phyloP scores from a whole-genome alignment of 1,140 invertebrate species.

The Acyrthosiphon pisum region DNA sequence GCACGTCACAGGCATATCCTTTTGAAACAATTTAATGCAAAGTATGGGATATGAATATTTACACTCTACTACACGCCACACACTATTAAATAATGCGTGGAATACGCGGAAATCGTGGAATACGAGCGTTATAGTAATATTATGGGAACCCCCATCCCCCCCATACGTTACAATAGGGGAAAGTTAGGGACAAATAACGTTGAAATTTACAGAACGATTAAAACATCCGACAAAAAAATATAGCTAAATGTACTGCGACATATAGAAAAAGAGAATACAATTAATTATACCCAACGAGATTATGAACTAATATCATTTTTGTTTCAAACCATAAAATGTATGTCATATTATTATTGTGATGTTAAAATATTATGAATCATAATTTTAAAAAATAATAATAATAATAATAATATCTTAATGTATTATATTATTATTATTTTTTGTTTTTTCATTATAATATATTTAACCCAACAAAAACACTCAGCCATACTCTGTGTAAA shows the following conservation, averaged over 20 bases:
- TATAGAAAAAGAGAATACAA: neutral
- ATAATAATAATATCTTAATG: no score
- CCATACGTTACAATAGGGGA: no score
- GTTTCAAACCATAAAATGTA: neutral
- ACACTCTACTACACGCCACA: neutral
- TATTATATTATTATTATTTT: no score
- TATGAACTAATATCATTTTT: neutral
- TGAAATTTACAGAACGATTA: neutral
- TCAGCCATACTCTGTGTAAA: no score
- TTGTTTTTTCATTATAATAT: no score
- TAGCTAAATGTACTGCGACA: neutral
- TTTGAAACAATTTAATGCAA: slow-evolving; percentile 8
- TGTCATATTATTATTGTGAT: no score
- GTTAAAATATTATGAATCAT: no score
- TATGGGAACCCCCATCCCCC: no score
- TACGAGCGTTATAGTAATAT: neutral
- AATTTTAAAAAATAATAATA: no score
- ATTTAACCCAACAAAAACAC: no score
- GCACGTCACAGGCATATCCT: neutral
- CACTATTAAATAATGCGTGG: neutral
- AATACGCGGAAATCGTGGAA: neutral
- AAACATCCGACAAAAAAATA: neutral
- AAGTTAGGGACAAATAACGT: neutral
- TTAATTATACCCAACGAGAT: neutral
- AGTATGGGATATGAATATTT: neutral